Base-by-base conservation (phyloP, 64 coral and sea anemone species). In the Montipora efflorescens region DNA sequence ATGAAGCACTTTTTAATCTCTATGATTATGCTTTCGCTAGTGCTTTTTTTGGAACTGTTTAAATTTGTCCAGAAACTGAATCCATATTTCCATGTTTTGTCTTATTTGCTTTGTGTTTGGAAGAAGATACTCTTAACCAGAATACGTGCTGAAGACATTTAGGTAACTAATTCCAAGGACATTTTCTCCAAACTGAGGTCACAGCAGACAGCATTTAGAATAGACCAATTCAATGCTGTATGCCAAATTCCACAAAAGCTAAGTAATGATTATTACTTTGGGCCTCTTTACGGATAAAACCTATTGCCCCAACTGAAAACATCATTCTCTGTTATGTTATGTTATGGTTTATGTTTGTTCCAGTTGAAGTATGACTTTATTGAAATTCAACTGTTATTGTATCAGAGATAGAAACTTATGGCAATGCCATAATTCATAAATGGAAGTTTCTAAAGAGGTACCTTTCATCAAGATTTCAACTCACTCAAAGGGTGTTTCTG, bases 11-110 rank as follows among this genome's bases (percentile, higher is more conserved):
- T 5, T 94, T 90, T 83, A 18, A 74, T 62, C 87, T 94, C 15
- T 94, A 90, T 83, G 93, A 84, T 77, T 89, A 90, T 89, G 79
- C 93, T n/a, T 90, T 94, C 89, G 49, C 15, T 25, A 90, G 48
- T 77, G 59, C 78, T 20, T 94, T 90, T 83, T 90, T 94, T 94
- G 93, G 93, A 13, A 82, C 67, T 59, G 76, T 81, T 44, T 94
- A 49, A 93, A 87, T 50, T 48, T 84, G 49, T 25, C 0, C 49
- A 43, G 15, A 19, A 67, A 84, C 62, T 61, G 4, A 43, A 61
- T 84, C n/a, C 28, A 49, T 61, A 58, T 84, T 57, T 84, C 22
- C 48, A 59, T 5, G 11, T 64, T 66, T 66, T 66, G 61, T 66
- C 61, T 55, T 55, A 55, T 55, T 55, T 55, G 52, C 52, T 55